Percentiles rank a stretch among this genome's conserved stretches.
These are phyloP conservation scores for Invenusta paracnida DNA, from an alignment of 2,888 invertebrate species.

Conservation along the genomic window DNA sequence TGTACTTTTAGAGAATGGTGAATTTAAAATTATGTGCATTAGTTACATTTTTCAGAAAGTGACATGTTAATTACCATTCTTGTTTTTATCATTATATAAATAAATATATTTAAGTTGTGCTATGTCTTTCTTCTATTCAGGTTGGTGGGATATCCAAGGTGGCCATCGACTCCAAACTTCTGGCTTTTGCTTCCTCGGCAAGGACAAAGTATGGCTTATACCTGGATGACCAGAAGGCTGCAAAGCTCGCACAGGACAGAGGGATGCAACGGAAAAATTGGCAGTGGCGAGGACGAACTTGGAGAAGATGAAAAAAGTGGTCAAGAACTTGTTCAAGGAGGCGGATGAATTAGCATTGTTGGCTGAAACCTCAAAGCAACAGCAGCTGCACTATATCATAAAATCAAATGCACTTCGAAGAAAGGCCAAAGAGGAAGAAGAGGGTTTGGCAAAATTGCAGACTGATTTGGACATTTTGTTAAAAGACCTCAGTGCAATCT, in stretches of 20 bases:
- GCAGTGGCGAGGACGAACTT: neutral
- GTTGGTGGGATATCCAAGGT: neutral
- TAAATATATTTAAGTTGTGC: neutral
- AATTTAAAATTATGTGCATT: neutral
- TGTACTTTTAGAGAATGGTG: neutral
- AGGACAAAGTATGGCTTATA: neutral
- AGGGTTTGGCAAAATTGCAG: neutral
- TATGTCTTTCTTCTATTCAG: neutral
- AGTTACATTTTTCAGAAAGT: neutral
- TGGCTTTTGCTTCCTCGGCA: constrained; percentile 5
- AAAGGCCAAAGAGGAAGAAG: neutral
- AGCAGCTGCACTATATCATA: neutral
- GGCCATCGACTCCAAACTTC: neutral
- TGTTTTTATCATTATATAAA: neutral
- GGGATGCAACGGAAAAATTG: neutral
- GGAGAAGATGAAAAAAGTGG: neutral
- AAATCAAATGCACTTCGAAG: neutral
- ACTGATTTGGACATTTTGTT: neutral
- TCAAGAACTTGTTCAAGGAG: constrained; percentile 19
- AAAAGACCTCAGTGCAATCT: neutral
- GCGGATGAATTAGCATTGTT: neutral
- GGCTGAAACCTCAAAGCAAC: neutral
- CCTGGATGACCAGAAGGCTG: neutral
- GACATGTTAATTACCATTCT: too few relatives aligned
- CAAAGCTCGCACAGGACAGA: neutral